These are phyloP conservation scores for Spicauda simplicius DNA, from an alignment of 2,888 invertebrate genomes.

Conservation along the genomic window DNA sequence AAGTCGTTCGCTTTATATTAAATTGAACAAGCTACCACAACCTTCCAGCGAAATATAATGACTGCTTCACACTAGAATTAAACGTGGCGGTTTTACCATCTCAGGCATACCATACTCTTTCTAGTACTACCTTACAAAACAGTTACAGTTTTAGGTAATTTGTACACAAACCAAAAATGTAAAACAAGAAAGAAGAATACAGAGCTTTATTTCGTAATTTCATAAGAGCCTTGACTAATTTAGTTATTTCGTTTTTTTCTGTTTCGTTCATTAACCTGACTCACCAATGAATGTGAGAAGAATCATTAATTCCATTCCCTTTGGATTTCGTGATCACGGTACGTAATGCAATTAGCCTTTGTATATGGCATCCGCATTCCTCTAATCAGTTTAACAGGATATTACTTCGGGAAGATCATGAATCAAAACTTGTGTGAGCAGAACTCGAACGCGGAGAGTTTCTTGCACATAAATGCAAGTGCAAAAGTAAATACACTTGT, in stretches of 20 bases:
- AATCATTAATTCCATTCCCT: background rate
- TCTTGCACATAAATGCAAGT: no score
- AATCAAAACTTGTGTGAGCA: no score
- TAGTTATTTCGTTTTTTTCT: background rate
- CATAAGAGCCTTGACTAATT: background rate
- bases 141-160: no score
- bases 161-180: background rate
- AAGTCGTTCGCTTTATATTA: no score
- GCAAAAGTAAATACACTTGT: no score
- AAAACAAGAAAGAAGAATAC: background rate
- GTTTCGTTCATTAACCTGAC: slow-evolving; percentile 1
- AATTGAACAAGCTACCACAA: no score
- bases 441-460: no score
- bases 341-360: slow-evolving; percentile 1
- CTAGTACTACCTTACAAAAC: no score
- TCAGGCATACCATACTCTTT: no score
- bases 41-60: no score
- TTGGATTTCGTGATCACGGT: background rate
- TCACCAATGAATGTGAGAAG: background rate
- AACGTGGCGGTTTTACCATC: no score
- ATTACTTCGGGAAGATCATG: background rate
- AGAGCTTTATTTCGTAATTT: background rate
- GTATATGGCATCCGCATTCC: background rate
- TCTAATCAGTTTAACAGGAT: background rate
- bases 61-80: no score